Percentiles rank a stretch among this genome's conserved stretches.
Conservation (phyloP, 1,140 invertebrate genomes). For the Ips nitidus region DNA sequence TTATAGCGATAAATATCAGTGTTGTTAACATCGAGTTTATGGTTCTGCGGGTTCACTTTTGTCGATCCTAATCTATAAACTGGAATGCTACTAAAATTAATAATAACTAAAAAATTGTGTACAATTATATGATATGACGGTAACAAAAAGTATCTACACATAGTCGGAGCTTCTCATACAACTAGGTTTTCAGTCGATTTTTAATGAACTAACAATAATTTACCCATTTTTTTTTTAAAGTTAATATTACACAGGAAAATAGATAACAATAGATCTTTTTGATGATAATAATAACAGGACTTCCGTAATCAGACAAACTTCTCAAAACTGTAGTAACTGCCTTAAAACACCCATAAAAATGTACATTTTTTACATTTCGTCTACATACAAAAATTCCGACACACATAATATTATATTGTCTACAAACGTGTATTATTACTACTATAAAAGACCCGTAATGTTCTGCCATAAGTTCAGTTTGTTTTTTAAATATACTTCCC, state of each 20-base stretch:
- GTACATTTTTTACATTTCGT: constrained; percentile 21
- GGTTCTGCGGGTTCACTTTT: constrained; percentile 3
- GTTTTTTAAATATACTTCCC: constrained; percentile 14
- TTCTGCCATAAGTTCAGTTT: constrained; percentile 42
- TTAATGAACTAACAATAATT: constrained; percentile 33
- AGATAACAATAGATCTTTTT: constrained; percentile 28
- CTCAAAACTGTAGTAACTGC: not conserved
- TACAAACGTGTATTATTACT: constrained; percentile 31
- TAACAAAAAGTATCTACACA: constrained; percentile 43
- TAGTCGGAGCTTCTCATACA: not conserved
- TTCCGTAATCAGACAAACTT: not conserved
- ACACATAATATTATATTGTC: constrained; percentile 32
- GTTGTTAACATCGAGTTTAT: constrained; percentile 17
- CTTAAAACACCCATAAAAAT: not conserved
- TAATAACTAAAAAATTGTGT: constrained; percentile 33
- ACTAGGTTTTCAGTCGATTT: constrained; percentile 30
- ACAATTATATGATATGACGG: constrained; percentile 36
- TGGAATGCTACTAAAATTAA: constrained; percentile 41
- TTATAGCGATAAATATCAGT: constrained; percentile 15
- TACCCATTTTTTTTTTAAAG: constrained; percentile 9
- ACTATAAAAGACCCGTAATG: constrained; percentile 44
- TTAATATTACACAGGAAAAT: constrained; percentile 22
- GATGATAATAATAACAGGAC: constrained; percentile 7
- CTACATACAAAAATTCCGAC: constrained; percentile 19
- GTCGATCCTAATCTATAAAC: constrained; percentile 21